Percentiles rank a stretch among this genome's conserved stretches.
Evolutionary conservation across 2,888 invertebrate genomes (phyloP).

Genomic region (Apomyelois bistriatella): DNA sequence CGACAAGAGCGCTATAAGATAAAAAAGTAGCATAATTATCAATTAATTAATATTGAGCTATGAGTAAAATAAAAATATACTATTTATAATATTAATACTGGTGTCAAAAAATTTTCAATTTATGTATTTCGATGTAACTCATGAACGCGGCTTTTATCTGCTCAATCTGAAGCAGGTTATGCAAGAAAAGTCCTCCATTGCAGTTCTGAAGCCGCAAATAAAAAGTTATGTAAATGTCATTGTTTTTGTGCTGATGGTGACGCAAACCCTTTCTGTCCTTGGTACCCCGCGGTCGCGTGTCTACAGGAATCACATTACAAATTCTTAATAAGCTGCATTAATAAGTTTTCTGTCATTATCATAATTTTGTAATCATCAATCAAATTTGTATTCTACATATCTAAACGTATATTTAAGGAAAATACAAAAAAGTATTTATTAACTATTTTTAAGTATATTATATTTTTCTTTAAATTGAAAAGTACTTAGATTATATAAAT

Average conservation of each 20-base stretch:
- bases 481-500: too few species aligned
- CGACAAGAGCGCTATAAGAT: too few species aligned
- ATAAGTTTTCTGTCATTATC: conserved; percentile 11
- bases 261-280: conserved; percentile 27
- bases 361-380: conserved; percentile 8
- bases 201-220: conserved; percentile 11
- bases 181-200: background rate
- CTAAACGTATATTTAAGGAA: too few species aligned
- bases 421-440: too few species aligned
- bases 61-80: too few species aligned
- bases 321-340: conserved; percentile 26
- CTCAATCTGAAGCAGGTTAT: background rate
- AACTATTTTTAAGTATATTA: too few species aligned
- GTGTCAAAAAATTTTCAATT: too few species aligned
- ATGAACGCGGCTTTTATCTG: background rate
- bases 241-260: conserved; percentile 21
- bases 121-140: too few species aligned
- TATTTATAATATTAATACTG: too few species aligned
- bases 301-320: conserved; percentile 32
- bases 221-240: conserved; percentile 23
- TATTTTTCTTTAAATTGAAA: too few species aligned
- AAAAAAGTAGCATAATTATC: too few species aligned
- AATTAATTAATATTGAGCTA: too few species aligned
- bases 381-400: background rate
- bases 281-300: conserved; percentile 36